phyloP scores from a whole-genome alignment of 2,113 vertebrate species.

The Scomber scombrus region DNA sequence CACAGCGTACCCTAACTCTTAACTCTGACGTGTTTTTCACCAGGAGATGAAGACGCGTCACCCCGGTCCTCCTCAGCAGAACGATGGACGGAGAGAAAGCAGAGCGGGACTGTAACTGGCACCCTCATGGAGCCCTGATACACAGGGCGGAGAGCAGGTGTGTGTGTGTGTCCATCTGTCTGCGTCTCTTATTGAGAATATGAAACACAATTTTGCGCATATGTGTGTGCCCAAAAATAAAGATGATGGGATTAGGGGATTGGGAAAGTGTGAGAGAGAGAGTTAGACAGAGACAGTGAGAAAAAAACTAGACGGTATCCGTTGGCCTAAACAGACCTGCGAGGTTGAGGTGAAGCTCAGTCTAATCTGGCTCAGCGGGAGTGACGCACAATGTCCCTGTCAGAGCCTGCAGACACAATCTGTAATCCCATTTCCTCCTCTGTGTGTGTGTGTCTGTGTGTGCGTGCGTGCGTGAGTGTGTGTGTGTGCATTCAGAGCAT shows the following conservation, averaged over 20 bases:
- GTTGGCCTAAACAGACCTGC: conserved; percentile 47
- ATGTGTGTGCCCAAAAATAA: conserved; percentile 3
- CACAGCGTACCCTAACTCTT: background rate
- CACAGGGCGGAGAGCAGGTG: conserved; percentile 70
- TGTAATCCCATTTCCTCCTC: conserved; percentile 71
- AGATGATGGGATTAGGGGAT: conserved; percentile 10
- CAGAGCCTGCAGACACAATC: conserved; percentile 63
- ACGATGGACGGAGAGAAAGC: conserved; percentile 61
- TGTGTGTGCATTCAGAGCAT: conserved; percentile 30
- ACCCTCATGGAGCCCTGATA: conserved; percentile 76
- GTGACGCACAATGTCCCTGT: conserved; percentile 72
- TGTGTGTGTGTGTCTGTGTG: conserved; percentile 11
- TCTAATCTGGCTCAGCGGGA: conserved; percentile 79
- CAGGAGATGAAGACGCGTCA: conserved; percentile 74
- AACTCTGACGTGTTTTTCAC: conserved; percentile 34
- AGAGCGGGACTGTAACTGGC: conserved; percentile 62
- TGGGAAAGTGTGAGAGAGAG: conserved; percentile 2
- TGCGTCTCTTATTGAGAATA: background rate
- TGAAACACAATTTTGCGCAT: conserved; percentile 21
- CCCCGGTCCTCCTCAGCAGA: conserved; percentile 46
- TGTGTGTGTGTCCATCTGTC: conserved; percentile 42
- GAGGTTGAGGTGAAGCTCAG: conserved; percentile 64
- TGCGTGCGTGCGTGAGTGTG: conserved; percentile 9
- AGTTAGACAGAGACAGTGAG: conserved; percentile 12
- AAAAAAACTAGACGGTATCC: conserved; percentile 20